Conservation (phyloP, 1,140 invertebrate genomes). For the Megalopta genalis region DNA sequence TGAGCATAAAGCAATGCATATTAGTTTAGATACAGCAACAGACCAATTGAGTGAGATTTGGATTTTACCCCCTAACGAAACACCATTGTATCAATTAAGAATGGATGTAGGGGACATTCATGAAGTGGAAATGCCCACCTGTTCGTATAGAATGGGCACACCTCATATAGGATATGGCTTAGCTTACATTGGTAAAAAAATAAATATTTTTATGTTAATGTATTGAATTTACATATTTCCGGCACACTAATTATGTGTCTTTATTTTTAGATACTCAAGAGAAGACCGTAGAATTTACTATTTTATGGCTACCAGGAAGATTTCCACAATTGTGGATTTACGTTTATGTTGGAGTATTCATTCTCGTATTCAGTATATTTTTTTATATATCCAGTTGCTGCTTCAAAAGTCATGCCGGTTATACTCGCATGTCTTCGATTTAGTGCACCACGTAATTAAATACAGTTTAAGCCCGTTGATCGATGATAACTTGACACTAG, state of each 20-base stretch:
- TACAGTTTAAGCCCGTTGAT: constrained; percentile 7
- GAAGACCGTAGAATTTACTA: constrained; percentile 76
- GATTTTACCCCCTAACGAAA: constrained; percentile 78
- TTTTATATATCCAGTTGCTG: constrained; percentile 64
- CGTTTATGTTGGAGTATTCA: constrained; percentile 60
- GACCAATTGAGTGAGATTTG: constrained; percentile 78
- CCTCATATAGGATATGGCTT: constrained; percentile 91
- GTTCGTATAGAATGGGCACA: constrained; percentile 96
- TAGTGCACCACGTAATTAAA: constrained; percentile 24
- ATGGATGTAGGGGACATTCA: constrained; percentile 82
- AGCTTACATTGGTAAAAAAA: constrained; percentile 86
- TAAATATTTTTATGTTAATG: not conserved
- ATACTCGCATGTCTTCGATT: constrained; percentile 64
- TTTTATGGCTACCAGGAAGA: constrained; percentile 78
- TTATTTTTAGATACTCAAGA: constrained; percentile 77
- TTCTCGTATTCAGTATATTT: constrained; percentile 64
- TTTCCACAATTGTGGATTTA: constrained; percentile 75
- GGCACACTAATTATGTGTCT: constrained; percentile 29
- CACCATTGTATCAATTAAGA: constrained; percentile 77
- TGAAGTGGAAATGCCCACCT: constrained; percentile 95
- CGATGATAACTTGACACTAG: constrained; percentile 50
- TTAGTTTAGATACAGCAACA: constrained; percentile 78
- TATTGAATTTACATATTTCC: not conserved
- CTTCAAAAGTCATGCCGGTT: constrained; percentile 62
- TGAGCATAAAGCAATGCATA: constrained; percentile 86